Percentiles rank a stretch among this genome's conserved stretches.
These are phyloP conservation scores for Cryptocheilus praepositus DNA, from an alignment of 2,888 invertebrate genomes.

Conservation along the genomic window DNA sequence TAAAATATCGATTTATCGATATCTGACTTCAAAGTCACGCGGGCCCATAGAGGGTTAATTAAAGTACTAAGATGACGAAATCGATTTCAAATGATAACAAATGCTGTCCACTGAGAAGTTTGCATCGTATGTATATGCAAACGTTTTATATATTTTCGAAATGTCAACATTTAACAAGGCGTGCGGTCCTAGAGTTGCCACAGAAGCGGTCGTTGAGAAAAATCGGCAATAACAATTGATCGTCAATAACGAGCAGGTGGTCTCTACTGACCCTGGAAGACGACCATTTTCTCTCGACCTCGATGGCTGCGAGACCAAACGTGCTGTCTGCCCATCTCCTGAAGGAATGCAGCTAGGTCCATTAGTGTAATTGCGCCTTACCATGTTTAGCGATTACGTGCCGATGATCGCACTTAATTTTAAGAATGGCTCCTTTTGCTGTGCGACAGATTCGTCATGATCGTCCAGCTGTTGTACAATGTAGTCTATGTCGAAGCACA, in stretches of 20 bases:
- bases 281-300: too few species aligned
- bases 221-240: too few species aligned
- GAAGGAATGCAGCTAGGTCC: constrained; percentile 62
- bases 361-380: constrained; percentile 35
- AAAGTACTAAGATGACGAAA: background rate
- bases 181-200: background rate
- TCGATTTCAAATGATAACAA: constrained; percentile 23
- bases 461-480: constrained; percentile 54
- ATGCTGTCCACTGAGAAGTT: constrained; percentile 37
- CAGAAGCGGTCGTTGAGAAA: constrained; percentile 18
- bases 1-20: too few species aligned
- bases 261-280: too few species aligned
- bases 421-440: background rate
- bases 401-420: too few species aligned
- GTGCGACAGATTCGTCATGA: constrained; percentile 50
- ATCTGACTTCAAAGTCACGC: too few species aligned
- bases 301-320: constrained; percentile 53
- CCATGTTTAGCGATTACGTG: too few species aligned
- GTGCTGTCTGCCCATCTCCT: constrained; percentile 45
- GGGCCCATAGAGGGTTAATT: too few species aligned
- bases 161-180: too few species aligned
- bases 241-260: background rate
- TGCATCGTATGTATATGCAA: constrained; percentile 24
- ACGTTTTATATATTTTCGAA: too few species aligned
- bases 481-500: constrained; percentile 45